Evolutionary conservation across 2,888 invertebrate genomes (phyloP).

Genomic region (Drosophila colorata): DNA sequence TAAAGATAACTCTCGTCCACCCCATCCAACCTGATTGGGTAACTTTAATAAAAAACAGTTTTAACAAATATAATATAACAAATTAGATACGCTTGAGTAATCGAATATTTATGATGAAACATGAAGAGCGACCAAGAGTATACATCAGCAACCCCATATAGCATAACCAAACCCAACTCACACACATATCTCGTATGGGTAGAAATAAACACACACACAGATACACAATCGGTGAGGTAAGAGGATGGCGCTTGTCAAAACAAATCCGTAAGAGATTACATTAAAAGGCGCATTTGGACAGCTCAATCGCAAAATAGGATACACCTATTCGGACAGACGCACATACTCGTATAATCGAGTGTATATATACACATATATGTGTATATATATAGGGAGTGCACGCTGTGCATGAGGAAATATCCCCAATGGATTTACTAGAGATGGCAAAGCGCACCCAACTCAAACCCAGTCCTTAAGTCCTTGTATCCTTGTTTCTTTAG

Average conservation of each 20-base stretch:
- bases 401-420: slow-evolving; percentile 53
- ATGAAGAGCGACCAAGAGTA: slow-evolving; percentile 21
- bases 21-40: slow-evolving; percentile 1
- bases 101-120: slow-evolving; percentile 77
- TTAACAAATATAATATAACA: slow-evolving; percentile 69
- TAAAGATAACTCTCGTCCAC: background rate
- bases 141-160: slow-evolving; percentile 21
- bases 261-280: slow-evolving; percentile 81
- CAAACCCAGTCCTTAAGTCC: slow-evolving; percentile 50
- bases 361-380: background rate
- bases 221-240: slow-evolving; percentile 13
- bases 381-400: slow-evolving; percentile 25
- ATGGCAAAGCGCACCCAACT: slow-evolving; percentile 66
- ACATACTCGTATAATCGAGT: slow-evolving; percentile 1
- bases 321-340: slow-evolving; percentile 41
- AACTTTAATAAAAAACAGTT: slow-evolving; percentile 43
- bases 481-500: slow-evolving; percentile 29
- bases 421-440: slow-evolving; percentile 66
- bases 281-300: slow-evolving; percentile 81
- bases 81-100: slow-evolving; percentile 75
- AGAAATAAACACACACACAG: slow-evolving; percentile 42
- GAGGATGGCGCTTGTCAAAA: slow-evolving; percentile 70
- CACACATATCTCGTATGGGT: slow-evolving; percentile 58
- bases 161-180: slow-evolving; percentile 35
- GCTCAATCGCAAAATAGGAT: slow-evolving; percentile 79